Percentiles rank a stretch among this genome's conserved stretches.
Evolutionary conservation across 2,113 vertebrate species (phyloP).

Genomic region (Coregonus clupeaformis): DNA sequence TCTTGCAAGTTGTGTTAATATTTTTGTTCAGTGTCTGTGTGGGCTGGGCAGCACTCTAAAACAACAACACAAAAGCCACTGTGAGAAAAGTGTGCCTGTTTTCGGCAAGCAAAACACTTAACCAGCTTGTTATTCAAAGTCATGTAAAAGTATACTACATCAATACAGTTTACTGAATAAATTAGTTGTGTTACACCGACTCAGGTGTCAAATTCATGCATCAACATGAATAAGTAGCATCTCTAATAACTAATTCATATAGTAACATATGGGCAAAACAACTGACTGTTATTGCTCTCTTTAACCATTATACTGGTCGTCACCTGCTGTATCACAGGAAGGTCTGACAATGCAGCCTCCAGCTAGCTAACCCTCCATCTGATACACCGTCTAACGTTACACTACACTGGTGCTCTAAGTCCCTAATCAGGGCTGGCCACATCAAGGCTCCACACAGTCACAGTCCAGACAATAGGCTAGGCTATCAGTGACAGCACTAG

Average conservation of each 20-base stretch:
- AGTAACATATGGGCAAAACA: conserved; percentile 10
- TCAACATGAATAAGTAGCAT: not conserved
- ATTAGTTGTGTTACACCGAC: too few relatives aligned
- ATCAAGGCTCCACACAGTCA: conserved; percentile 14
- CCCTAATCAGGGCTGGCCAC: conserved; percentile 29
- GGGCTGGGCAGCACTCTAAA: not conserved
- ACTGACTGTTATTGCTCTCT: too few relatives aligned
- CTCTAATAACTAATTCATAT: conserved; percentile 9
- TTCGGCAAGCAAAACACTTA: too few relatives aligned
- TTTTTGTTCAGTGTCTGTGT: too few relatives aligned
- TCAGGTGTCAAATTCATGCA: too few relatives aligned
- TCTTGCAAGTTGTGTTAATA: too few relatives aligned
- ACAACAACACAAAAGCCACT: not conserved
- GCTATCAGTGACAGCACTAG: conserved; percentile 43
- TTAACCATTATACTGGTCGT: conserved; percentile 35
- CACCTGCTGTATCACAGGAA: conserved; percentile 65
- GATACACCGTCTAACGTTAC: conserved; percentile 65
- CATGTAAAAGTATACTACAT: too few relatives aligned
- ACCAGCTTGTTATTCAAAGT: too few relatives aligned
- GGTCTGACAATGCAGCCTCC: conserved; percentile 60
- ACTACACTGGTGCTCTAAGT: conserved; percentile 39
- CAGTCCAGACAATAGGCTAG: conserved; percentile 49
- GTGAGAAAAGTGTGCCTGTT: too few relatives aligned
- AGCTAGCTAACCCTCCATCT: conserved; percentile 52
- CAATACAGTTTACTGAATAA: too few relatives aligned